These are phyloP conservation scores for Ips typographus DNA, from an alignment of 1,140 invertebrate genomes.

Conservation along the genomic window DNA sequence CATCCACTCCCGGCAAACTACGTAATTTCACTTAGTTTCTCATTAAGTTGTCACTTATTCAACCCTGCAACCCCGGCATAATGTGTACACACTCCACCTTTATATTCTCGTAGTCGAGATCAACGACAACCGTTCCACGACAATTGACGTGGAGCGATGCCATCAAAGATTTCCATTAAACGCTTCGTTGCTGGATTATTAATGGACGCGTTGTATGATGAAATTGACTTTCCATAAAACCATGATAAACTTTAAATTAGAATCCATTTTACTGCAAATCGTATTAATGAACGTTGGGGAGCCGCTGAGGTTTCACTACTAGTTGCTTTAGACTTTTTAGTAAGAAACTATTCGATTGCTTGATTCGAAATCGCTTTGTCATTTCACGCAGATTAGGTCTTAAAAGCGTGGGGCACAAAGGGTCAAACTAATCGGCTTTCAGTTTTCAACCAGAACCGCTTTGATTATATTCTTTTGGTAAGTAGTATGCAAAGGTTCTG, in stretches of 20 bases:
- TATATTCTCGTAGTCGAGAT: constrained; percentile 30
- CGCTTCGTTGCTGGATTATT: constrained; percentile 40
- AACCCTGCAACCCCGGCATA: constrained; percentile 23
- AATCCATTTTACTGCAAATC: constrained; percentile 27
- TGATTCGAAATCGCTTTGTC: constrained; percentile 6
- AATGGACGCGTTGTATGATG: constrained; percentile 40
- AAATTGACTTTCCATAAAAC: constrained; percentile 43
- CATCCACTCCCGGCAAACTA: constrained; percentile 16
- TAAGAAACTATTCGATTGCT: constrained; percentile 13
- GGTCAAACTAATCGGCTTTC: constrained; percentile 17
- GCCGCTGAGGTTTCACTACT: neutral
- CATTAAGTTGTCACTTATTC: constrained; percentile 36
- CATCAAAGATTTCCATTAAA: constrained; percentile 44
- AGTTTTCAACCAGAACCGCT: too few relatives aligned
- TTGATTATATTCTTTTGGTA: too few relatives aligned
- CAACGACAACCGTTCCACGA: constrained; percentile 32
- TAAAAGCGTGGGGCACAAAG: constrained; percentile 5
- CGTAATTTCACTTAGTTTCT: constrained; percentile 28
- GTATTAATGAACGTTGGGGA: constrained; percentile 23
- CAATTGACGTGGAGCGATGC: constrained; percentile 37
- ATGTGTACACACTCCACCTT: constrained; percentile 42
- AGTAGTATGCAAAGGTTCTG: too few relatives aligned
- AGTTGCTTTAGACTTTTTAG: neutral
- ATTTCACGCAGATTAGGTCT: constrained; percentile 12
- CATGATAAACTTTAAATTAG: constrained; percentile 34